Conservation (phyloP, 2,888 invertebrate genomes). For the Entomobrya multifasciata region DNA sequence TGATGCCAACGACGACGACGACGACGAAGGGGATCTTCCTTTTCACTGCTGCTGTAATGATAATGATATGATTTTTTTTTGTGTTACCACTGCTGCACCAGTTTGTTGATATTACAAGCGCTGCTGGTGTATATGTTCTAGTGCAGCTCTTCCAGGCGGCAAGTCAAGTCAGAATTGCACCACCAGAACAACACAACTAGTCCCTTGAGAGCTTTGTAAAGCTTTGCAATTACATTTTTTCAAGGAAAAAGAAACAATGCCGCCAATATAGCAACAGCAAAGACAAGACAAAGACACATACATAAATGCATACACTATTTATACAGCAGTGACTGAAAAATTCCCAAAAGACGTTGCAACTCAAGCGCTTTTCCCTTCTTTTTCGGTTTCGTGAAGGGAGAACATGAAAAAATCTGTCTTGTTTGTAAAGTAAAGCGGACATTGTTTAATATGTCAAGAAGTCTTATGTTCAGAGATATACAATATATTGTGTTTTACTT, state of each 20-base stretch:
- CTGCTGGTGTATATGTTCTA: background rate
- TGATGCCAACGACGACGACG: background rate
- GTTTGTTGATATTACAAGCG: background rate
- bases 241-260: too few relatives aligned
- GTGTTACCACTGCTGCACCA: background rate
- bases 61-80: slow-evolving; percentile 7
- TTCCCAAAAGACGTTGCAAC: background rate
- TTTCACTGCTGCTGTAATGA: slow-evolving; percentile 11
- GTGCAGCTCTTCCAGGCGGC: background rate
- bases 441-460: too few relatives aligned
- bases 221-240: background rate
- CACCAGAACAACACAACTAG: background rate
- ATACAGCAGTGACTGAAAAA: background rate
- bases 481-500: too few relatives aligned
- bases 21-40: background rate
- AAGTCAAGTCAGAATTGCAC: background rate
- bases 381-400: background rate
- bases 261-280: background rate
- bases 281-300: too few relatives aligned
- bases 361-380: background rate
- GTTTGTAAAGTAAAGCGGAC: too few relatives aligned
- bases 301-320: background rate
- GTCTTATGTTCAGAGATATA: too few relatives aligned
- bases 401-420: background rate
- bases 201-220: background rate